phyloP scores from a whole-genome alignment of 2,113 vertebrate species.

The Arenaria interpres region DNA sequence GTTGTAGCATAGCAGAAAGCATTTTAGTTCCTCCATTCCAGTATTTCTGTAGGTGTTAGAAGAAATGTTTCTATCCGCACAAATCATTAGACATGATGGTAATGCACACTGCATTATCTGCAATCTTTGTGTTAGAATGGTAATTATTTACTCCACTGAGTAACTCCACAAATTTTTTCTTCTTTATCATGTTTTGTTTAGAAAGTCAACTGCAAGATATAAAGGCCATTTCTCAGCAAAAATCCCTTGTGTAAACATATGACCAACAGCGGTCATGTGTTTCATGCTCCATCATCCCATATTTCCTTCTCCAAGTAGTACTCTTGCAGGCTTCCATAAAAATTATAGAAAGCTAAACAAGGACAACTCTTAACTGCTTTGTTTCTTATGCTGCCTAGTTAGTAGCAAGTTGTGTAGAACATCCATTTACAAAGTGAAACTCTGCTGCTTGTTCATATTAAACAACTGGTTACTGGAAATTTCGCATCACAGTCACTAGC shows the following conservation, averaged over 20 bases:
- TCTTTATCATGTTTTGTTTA: neutral
- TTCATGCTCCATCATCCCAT: neutral
- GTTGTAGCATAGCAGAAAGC: accelerated
- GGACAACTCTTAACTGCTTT: neutral
- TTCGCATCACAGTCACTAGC: neutral
- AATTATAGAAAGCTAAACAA: neutral
- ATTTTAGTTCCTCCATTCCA: neutral
- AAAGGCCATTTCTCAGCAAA: neutral
- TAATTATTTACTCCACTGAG: neutral
- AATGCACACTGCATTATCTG: neutral
- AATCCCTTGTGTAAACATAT: neutral
- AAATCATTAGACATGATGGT: neutral
- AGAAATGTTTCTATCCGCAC: accelerated
- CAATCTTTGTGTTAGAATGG: neutral
- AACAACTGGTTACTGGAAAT: accelerated
- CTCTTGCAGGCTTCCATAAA: neutral
- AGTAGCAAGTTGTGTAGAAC: neutral
- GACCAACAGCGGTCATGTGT: neutral
- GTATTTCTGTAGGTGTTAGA: accelerated
- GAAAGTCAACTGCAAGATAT: neutral
- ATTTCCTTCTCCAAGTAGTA: neutral
- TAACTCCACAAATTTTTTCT: neutral
- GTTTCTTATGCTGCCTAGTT: neutral
- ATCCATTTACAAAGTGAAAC: neutral
- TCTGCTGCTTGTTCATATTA: neutral